A percentile compares a stretch with the other conserved stretches of the same genome.
Conservation (phyloP, 2,888 invertebrate species). For the Scaptomyza cyrtandrae region DNA sequence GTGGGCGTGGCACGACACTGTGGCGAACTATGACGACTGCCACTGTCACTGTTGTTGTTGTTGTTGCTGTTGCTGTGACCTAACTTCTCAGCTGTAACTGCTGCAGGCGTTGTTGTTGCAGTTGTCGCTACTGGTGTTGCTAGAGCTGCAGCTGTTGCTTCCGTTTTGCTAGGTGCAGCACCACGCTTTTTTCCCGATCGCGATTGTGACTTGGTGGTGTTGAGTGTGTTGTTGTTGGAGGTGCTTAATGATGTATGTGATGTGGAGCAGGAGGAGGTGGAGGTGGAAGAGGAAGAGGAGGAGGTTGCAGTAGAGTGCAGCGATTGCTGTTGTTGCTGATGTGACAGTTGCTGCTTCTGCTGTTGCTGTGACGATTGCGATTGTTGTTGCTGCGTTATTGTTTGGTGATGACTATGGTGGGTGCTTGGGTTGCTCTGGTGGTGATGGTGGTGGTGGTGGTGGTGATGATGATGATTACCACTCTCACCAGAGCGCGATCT, state of each 20-base stretch:
- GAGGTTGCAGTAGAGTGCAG: slow-evolving; percentile 30
- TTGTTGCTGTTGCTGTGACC: slow-evolving; percentile 24
- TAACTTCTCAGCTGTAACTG: slow-evolving; percentile 58
- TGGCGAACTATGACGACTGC: slow-evolving; percentile 62
- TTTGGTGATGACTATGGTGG: slow-evolving; percentile 58
- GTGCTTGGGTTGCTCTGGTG: slow-evolving; percentile 59
- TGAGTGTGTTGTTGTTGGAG: slow-evolving; percentile 24
- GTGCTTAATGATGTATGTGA: slow-evolving; percentile 37
- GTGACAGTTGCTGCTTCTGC: slow-evolving; percentile 57
- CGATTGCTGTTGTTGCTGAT: slow-evolving; percentile 49
- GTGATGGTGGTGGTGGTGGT: slow-evolving; percentile 65
- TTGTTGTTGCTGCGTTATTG: slow-evolving; percentile 44
- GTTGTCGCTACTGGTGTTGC: slow-evolving; percentile 18
- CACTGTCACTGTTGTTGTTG: not conserved
- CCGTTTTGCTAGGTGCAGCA: slow-evolving; percentile 68
- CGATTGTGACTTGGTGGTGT: slow-evolving; percentile 66
- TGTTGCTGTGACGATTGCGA: slow-evolving; percentile 32
- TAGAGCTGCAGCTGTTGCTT: slow-evolving; percentile 29
- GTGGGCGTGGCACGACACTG: slow-evolving; percentile 66
- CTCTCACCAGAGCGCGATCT: slow-evolving; percentile 82
- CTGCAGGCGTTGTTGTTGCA: slow-evolving; percentile 2
- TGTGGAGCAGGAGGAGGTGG: slow-evolving; percentile 33
- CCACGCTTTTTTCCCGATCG: slow-evolving; percentile 84
- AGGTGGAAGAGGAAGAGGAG: slow-evolving; percentile 35
- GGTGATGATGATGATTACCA: slow-evolving; percentile 64